Base-by-base conservation (phyloP, 2,888 invertebrate species). In the Cerastis leucographa region DNA sequence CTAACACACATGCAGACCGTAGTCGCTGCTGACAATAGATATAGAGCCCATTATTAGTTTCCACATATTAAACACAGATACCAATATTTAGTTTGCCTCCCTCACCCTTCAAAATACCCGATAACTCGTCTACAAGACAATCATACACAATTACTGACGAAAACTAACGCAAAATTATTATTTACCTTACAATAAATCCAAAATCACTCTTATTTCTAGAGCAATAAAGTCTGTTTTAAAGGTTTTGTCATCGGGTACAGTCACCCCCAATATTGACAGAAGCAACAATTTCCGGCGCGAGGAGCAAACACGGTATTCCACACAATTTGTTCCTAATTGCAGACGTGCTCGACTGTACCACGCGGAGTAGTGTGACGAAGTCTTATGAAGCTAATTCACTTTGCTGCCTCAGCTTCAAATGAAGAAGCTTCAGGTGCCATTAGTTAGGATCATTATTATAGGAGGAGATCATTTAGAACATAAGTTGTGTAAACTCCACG, bases 261-360 rank as follows among this genome's bases (percentile, higher is more conserved):
- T 88, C 87, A 83, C 84, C 90, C 91, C 87, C 89, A 90, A 91
- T 94, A 94, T 94, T 94, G 93, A 93, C 93, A 93, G 92, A 91
- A 93, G 92, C 93, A 89, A 91, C 94, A 94, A 95, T 95, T 94
- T 95, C 95, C 95, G 92, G 85, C 80, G 87, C 76, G 82, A 66
- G 85, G 65, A 89, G 79, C 87, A 87, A 88, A 88, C 81, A 85
- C 76, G 78, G 83, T 85, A 87, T 94, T 94, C 94, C 93, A 92
- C 92, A 91, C 94, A 93, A 94, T 95, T 95, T 94, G 90, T 86
- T 86, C 86, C 91, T 94, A 94, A 95, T 95, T 94, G 92, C 89
- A 88, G 84, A 86, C 88, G 88, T 89, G 89, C 83, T 82, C 84
- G 66, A 78, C 79, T 86, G 81, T 85, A 80, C 75, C 49, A 56